Evolutionary conservation across 2,113 vertebrate genomes (phyloP).

Genomic region (Casuarius casuarius): DNA sequence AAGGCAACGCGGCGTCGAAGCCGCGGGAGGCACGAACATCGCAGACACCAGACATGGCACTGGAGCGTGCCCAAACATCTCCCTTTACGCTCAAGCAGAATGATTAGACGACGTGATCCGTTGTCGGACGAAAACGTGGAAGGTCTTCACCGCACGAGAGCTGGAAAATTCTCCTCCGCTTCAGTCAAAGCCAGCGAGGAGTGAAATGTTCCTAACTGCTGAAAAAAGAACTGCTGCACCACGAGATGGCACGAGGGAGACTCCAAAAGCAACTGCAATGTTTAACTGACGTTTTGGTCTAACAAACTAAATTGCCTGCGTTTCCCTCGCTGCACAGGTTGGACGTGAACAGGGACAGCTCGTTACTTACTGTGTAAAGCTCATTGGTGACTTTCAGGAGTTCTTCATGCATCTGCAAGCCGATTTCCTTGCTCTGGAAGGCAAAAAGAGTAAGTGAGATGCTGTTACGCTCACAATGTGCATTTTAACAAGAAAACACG

Average conservation of each 20-base stretch:
- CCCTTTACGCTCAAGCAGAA: fast-evolving
- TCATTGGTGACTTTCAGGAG: conserved; percentile 95
- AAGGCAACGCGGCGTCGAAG: fast-evolving
- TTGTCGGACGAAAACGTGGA: not conserved
- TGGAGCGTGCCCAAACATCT: fast-evolving
- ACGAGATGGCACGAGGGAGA: not conserved
- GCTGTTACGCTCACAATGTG: not conserved
- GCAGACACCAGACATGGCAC: fast-evolving
- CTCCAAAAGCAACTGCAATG: fast-evolving
- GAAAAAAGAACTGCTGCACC: fast-evolving
- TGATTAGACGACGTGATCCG: fast-evolving
- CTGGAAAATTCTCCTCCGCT: not conserved
- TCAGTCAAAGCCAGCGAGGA: not conserved
- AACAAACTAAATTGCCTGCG: fast-evolving
- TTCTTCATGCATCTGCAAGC: conserved; percentile 95
- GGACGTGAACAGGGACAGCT: fast-evolving
- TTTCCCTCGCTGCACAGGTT: not conserved
- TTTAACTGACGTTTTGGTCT: no score
- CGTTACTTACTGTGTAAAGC: conserved; percentile 92
- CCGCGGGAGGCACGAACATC: fast-evolving
- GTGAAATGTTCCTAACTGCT: fast-evolving
- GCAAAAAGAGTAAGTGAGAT: not conserved
- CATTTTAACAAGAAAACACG: not conserved
- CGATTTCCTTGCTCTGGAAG: conserved; percentile 96
- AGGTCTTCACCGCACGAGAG: fast-evolving